Conservation (phyloP, 2,113 vertebrate genomes). For the Nettapus auritus region DNA sequence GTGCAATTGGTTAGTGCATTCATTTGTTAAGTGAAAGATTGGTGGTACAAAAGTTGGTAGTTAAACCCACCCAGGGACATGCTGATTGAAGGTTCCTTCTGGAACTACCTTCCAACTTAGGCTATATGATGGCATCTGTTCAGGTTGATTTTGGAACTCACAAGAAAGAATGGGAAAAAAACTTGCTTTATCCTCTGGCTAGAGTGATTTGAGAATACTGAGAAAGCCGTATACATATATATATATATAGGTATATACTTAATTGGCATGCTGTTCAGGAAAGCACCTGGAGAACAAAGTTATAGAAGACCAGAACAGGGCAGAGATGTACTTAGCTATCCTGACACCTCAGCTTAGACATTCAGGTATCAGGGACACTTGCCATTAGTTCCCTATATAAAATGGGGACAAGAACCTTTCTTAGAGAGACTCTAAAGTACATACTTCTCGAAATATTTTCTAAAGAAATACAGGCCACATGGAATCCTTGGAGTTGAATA, state of each 20-base stretch:
- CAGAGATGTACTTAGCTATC: not conserved
- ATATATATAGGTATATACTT: not conserved
- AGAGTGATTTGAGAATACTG: not conserved
- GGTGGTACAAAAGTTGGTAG: constrained; percentile 66
- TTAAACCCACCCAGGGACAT: constrained; percentile 60
- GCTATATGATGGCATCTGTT: not conserved
- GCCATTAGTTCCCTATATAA: not conserved
- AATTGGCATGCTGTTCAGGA: fast-evolving
- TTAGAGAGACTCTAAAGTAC: not conserved
- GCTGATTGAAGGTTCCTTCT: too few species aligned
- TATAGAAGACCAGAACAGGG: not conserved
- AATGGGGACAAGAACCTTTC: not conserved
- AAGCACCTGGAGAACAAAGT: not conserved
- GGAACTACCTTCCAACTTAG: not conserved
- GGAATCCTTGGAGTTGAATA: not conserved
- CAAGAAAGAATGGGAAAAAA: not conserved
- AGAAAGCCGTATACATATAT: not conserved
- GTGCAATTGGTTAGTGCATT: not conserved
- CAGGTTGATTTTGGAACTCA: not conserved
- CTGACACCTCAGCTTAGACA: not conserved
- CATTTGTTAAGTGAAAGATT: constrained; percentile 69
- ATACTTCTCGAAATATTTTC: not conserved
- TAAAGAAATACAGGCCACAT: not conserved
- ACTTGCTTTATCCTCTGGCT: not conserved
- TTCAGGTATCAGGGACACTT: not conserved